Percentiles rank a stretch among this genome's conserved stretches.
phyloP scores from a whole-genome alignment of 2,888 invertebrate genomes.

The Callyntrura sp. region DNA sequence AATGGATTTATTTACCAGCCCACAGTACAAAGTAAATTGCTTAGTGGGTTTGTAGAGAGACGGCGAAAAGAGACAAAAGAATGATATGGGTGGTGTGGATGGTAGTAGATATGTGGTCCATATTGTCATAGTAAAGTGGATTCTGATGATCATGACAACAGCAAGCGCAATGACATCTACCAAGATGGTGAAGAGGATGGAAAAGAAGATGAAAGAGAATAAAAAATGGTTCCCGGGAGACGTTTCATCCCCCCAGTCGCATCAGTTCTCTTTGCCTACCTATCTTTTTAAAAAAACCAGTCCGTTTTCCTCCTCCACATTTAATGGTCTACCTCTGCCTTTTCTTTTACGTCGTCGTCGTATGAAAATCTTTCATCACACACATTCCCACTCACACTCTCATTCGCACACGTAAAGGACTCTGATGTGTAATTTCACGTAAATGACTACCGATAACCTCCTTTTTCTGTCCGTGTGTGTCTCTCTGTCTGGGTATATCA shows the following conservation, averaged over 20 bases:
- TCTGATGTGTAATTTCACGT: not conserved
- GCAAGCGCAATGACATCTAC: conserved; percentile 41
- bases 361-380: not conserved
- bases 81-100: conserved; percentile 31
- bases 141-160: conserved; percentile 44
- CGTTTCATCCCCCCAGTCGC: conserved; percentile 31
- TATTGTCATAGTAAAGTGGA: conserved; percentile 49
- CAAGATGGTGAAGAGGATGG: conserved; percentile 20
- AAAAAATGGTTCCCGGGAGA: conserved; percentile 50
- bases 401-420: not conserved
- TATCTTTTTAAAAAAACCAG: not conserved
- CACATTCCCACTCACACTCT: not conserved
- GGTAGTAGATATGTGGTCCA: conserved; percentile 33
- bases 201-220: conserved; percentile 43
- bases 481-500: conserved; percentile 11
- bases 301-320: not conserved
- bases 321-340: conserved; percentile 12
- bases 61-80: not conserved
- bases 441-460: conserved; percentile 15
- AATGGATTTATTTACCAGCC: conserved; percentile 53
- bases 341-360: not conserved
- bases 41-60: conserved; percentile 10
- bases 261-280: conserved; percentile 21
- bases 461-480: not conserved
- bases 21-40: conserved; percentile 35